phyloP scores from a whole-genome alignment of 2,113 vertebrate species.

The Semnopithecus entellus region DNA sequence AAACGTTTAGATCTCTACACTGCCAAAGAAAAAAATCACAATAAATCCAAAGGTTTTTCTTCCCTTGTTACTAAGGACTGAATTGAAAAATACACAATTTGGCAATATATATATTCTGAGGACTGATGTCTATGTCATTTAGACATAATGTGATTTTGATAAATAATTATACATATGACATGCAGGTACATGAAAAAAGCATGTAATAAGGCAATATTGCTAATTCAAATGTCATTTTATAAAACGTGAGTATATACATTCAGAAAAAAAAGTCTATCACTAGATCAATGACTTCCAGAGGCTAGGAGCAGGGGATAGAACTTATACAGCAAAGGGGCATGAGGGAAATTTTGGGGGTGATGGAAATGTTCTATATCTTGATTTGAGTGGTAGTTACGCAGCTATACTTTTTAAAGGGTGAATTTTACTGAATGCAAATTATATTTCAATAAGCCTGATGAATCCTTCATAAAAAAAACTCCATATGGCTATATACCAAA shows the following conservation, averaged over 20 bases:
- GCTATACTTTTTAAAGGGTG: background rate
- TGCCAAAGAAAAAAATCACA: background rate
- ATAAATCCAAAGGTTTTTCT: background rate
- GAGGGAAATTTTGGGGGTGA: background rate
- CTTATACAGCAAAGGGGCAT: background rate
- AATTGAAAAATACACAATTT: background rate
- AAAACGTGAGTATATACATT: background rate
- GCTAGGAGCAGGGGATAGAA: background rate
- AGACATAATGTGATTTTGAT: background rate
- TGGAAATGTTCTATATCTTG: background rate
- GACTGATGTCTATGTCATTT: background rate
- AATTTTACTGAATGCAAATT: slow-evolving; percentile 30
- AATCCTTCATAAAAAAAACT: background rate
- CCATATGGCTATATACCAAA: background rate
- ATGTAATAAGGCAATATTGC: background rate
- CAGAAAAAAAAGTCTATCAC: background rate
- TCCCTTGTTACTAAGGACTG: background rate
- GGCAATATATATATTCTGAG: background rate
- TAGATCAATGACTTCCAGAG: background rate
- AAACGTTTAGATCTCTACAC: background rate
- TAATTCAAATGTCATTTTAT: background rate
- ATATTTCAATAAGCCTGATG: background rate
- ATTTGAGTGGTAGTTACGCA: background rate
- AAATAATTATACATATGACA: background rate
- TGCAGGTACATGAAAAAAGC: background rate